These are phyloP conservation scores for Amphilophus citrinellus DNA, from an alignment of 2,113 vertebrate species.

Conservation along the genomic window DNA sequence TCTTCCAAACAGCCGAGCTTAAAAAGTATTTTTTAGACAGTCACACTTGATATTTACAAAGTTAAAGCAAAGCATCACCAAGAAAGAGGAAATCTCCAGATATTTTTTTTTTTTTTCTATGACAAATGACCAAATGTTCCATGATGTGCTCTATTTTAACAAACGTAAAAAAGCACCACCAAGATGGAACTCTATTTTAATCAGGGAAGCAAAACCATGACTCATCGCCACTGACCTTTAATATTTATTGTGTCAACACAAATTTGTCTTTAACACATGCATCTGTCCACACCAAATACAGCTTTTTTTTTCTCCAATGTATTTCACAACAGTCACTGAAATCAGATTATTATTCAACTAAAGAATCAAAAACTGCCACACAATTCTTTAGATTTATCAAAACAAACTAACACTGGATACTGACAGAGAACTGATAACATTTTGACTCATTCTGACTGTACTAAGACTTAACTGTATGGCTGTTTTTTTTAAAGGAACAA, in stretches of 20 bases:
- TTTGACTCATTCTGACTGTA: background rate
- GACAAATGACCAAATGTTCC: background rate
- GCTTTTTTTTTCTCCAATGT: background rate
- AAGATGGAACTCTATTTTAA: background rate
- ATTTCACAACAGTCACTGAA: conserved; percentile 11
- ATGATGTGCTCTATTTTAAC: background rate
- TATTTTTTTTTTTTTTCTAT: background rate
- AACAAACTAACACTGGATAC: background rate
- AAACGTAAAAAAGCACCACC: background rate
- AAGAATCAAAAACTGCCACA: conserved; percentile 16
- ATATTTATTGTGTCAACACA: conserved; percentile 72
- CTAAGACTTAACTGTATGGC: background rate
- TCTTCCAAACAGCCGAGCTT: no score
- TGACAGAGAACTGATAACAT: background rate
- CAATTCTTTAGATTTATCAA: background rate
- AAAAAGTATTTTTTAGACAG: no score
- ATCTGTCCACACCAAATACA: conserved; percentile 17
- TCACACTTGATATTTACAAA: no score
- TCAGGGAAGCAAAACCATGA: background rate
- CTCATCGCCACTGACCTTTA: background rate
- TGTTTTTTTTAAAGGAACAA: background rate
- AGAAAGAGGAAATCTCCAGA: background rate
- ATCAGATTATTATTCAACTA: conserved; percentile 4
- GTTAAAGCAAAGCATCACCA: background rate
- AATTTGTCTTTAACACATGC: conserved; percentile 29